Conservation (phyloP, 2,113 vertebrate genomes). For the Emydocephalus ijimae region DNA sequence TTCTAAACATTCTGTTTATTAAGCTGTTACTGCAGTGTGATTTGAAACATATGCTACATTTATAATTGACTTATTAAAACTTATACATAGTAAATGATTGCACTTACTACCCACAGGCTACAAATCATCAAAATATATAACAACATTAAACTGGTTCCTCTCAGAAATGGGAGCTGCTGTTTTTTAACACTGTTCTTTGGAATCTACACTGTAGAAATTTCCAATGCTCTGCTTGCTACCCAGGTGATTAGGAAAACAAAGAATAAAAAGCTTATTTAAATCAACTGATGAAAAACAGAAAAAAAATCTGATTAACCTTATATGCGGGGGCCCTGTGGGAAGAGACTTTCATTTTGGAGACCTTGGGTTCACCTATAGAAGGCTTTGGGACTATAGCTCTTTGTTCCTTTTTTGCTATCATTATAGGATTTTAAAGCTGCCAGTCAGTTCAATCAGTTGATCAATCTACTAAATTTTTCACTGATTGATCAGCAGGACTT, state of each 20-base stretch:
- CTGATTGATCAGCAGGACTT: neutral
- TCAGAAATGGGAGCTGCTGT: conserved; percentile 67
- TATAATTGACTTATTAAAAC: conserved; percentile 81
- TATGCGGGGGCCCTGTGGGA: neutral
- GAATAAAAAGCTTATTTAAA: conserved; percentile 16
- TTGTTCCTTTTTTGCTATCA: neutral
- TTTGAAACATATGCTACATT: conserved; percentile 70
- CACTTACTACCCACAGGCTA: conserved; percentile 73
- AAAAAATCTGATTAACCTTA: neutral
- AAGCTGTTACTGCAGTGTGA: conserved; percentile 60
- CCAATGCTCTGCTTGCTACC: conserved; percentile 49
- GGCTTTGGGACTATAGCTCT: neutral
- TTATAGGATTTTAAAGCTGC: neutral
- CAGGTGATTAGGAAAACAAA: conserved; percentile 1
- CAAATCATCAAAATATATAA: conserved; percentile 76
- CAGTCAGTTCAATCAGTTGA: neutral
- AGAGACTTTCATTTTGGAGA: neutral
- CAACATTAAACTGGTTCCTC: conserved; percentile 67
- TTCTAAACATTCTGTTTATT: conserved; percentile 67
- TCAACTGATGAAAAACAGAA: neutral
- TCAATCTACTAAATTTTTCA: neutral
- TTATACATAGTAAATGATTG: conserved; percentile 70
- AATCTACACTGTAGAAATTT: conserved; percentile 53
- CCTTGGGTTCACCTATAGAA: neutral
- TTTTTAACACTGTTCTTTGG: conserved; percentile 50